Evolutionary conservation across 2,113 vertebrate genomes (phyloP).

Genomic region (Mellivora capensis): DNA sequence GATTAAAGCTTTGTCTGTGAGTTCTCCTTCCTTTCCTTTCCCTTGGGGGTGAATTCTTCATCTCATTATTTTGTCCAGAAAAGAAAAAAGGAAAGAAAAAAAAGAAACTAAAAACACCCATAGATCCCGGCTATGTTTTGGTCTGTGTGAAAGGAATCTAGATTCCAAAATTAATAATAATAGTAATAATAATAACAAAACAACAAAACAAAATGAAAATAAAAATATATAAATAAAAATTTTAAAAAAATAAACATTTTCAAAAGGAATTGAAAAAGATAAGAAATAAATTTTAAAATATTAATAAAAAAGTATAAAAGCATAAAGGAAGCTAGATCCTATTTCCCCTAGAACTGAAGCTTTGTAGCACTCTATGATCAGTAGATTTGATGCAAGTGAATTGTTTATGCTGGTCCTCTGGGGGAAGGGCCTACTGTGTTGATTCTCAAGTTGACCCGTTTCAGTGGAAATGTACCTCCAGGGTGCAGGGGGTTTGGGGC

Average conservation of each 20-base stretch:
- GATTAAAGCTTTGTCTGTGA: background rate
- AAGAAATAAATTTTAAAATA: background rate
- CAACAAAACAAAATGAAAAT: background rate
- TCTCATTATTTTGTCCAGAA: background rate
- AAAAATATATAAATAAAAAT: background rate
- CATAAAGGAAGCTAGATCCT: background rate
- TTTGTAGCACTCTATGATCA: background rate
- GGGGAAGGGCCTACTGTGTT: background rate
- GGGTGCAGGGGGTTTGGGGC: background rate
- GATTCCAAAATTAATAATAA: background rate
- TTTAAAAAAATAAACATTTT: background rate
- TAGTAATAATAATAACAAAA: background rate
- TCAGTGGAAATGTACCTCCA: background rate
- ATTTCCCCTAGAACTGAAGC: background rate
- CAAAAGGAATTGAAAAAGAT: background rate
- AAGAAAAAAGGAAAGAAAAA: background rate
- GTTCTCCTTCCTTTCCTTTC: background rate
- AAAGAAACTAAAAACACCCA: background rate
- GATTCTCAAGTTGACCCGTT: background rate
- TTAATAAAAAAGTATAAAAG: background rate
- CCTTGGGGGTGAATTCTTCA: background rate
- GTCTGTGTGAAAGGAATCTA: background rate
- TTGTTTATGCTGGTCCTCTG: background rate
- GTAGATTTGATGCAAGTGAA: background rate
- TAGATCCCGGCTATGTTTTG: background rate